A percentile compares a stretch with the other conserved stretches of the same genome.
phyloP scores from a whole-genome alignment of 2,113 vertebrate genomes.

The Theristicus caerulescens region DNA sequence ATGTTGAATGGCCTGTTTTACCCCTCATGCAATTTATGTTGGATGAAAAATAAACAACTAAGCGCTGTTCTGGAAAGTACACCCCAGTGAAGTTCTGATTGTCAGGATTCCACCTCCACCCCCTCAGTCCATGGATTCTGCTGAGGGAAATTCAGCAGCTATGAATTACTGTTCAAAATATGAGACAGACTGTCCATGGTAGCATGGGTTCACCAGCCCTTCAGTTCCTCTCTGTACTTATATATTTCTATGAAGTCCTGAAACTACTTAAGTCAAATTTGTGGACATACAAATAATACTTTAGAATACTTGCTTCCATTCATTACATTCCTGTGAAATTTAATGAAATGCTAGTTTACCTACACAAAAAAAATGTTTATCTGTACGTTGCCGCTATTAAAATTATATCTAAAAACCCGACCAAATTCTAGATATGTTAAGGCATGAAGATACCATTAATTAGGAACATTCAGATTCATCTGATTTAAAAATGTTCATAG shows the following conservation, averaged over 20 bases:
- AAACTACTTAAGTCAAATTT: not conserved
- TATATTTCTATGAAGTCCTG: not conserved
- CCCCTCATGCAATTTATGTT: not conserved
- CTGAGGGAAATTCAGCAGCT: not conserved
- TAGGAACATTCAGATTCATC: not conserved
- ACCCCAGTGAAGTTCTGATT: slow-evolving; percentile 36
- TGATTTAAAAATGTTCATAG: not conserved
- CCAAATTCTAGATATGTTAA: not conserved
- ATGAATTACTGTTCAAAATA: not conserved
- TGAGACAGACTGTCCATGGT: not conserved
- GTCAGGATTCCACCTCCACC: slow-evolving; percentile 32
- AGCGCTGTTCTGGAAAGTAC: not conserved
- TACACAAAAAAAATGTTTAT: not conserved
- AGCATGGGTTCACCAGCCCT: not conserved
- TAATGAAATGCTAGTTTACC: not conserved
- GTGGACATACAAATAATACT: not conserved
- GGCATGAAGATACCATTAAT: not conserved
- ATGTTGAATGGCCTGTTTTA: slow-evolving; percentile 35
- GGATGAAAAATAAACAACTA: not conserved
- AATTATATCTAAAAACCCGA: not conserved
- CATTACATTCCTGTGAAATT: slow-evolving; percentile 6
- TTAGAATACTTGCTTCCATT: not conserved
- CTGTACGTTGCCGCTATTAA: not conserved
- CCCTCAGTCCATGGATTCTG: not conserved
- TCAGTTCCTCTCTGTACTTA: not conserved